A percentile compares a stretch with the other conserved stretches of the same genome.
These are phyloP conservation scores for Thunnus albacares DNA, from an alignment of 2,797 vertebrate genomes.

Conservation along the genomic window DNA sequence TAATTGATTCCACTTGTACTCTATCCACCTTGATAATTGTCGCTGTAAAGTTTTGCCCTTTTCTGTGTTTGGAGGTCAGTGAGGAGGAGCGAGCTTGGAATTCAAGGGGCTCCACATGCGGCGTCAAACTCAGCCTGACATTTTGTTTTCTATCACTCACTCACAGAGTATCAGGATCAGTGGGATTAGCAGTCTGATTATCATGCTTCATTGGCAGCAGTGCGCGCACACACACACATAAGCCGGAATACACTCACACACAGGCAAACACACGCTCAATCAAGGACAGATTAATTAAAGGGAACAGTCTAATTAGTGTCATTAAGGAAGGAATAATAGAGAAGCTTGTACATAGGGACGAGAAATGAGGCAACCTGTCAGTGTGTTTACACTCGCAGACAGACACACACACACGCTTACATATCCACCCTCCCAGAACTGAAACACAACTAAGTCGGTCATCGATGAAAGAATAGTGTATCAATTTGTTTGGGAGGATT, in stretches of 20 bases:
- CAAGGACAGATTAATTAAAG: slow-evolving; percentile 82
- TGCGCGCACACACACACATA: slow-evolving; percentile 6
- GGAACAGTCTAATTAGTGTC: slow-evolving; percentile 82
- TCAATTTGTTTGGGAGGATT: slow-evolving; percentile 45
- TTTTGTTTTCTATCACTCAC: slow-evolving; percentile 60
- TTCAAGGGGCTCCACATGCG: slow-evolving; percentile 20
- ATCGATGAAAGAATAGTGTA: slow-evolving; percentile 28
- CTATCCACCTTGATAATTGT: slow-evolving; percentile 61
- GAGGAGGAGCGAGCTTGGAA: not conserved
- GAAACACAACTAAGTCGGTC: slow-evolving; percentile 17
- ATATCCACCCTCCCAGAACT: not conserved
- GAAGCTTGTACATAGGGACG: slow-evolving; percentile 59
- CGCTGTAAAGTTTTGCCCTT: slow-evolving; percentile 9
- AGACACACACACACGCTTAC: not conserved
- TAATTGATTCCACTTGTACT: slow-evolving; percentile 67
- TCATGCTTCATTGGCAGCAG: slow-evolving; percentile 50
- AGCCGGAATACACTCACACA: slow-evolving; percentile 19
- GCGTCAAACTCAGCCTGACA: slow-evolving; percentile 42
- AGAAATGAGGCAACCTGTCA: slow-evolving; percentile 64
- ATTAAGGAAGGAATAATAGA: slow-evolving; percentile 81
- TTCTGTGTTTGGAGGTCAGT: slow-evolving; percentile 34
- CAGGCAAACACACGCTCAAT: slow-evolving; percentile 69
- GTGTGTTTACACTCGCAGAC: slow-evolving; percentile 53
- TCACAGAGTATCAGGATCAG: slow-evolving; percentile 44
- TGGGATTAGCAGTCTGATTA: slow-evolving; percentile 71